Evolutionary conservation across 2,797 vertebrate species (phyloP), one percentile per base, ranked within the genome.

Genomic region (Aselliscus stoliczkanus): DNA sequence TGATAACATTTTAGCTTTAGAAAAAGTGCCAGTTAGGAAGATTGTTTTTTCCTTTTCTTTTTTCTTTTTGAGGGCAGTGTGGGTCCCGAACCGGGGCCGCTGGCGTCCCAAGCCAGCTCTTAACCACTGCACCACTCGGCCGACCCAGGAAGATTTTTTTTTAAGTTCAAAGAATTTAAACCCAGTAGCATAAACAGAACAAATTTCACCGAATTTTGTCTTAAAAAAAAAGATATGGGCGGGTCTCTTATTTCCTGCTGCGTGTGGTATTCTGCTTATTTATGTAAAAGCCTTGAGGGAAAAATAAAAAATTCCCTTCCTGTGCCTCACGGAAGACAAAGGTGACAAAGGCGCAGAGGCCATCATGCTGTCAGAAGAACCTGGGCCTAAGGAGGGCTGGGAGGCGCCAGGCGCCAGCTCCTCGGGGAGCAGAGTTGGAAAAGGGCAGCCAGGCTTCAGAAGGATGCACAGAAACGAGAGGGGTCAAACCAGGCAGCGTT

Each of bases 381-480:
- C 69, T n/a, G 92, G n/a, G 42, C 10, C 20, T 4, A 34, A 42
- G 6, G 0, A 17, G 50, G 50, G 21, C 0, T 0, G 1, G 69
- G 65, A 25, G 64, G 23, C 1, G 4, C 10, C 2, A 2, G n/a
- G 20, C 0, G 1, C 34, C 17, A 37, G 29, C 17, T 15, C 25
- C 65, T 1, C 2, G 56, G 14, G n/a, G 2, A 10, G 12, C 17
- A 15, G 73, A 29, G 14, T 64, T 47, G 14, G 0, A 13, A 20
- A 2, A 10, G 42, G 23, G 1, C 31, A 12, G 17, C 34, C 1
- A 0, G 15, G 4, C 31, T 14, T 34, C 85, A 11, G 31, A 27
- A 15, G 1, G 5, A 15, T 2, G 0, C 1, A 5, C 9, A 17
- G 31, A 4, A 10, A 7, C 2, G 1, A 6, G 69, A 39, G 8